Percentiles rank a stretch among this genome's conserved stretches.
phyloP scores from a whole-genome alignment of 2,888 invertebrate species.

The Chymomyza fuscimana region DNA sequence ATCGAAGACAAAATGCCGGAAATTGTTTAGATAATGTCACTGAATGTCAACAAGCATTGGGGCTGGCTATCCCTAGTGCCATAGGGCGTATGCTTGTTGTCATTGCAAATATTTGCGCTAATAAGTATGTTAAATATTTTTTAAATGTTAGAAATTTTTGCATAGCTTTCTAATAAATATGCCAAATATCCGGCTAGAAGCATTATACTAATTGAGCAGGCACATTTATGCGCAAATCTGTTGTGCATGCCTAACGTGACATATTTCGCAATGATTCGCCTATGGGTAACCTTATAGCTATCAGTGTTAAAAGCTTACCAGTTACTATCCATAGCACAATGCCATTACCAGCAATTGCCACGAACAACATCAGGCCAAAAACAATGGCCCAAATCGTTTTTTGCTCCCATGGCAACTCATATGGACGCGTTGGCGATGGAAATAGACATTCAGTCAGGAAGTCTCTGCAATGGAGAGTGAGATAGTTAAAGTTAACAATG shows the following conservation, averaged over 20 bases:
- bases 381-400: slow-evolving; percentile 87
- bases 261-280: too few relatives aligned
- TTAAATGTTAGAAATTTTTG: neutral
- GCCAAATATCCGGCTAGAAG: neutral
- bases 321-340: slow-evolving; percentile 97
- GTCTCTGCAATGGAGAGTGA: slow-evolving; percentile 79
- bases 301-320: slow-evolving; percentile 81
- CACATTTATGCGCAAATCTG: neutral
- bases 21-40: slow-evolving; percentile 12
- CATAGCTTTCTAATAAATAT: neutral
- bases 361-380: slow-evolving; percentile 88
- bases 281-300: too few relatives aligned
- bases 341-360: slow-evolving; percentile 91
- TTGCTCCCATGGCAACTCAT: slow-evolving; percentile 84
- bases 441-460: slow-evolving; percentile 83
- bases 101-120: neutral
- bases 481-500: neutral
- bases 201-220: neutral
- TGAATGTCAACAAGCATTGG: neutral
- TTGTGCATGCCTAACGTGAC: too few relatives aligned
- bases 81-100: slow-evolving; percentile 36
- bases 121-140: neutral
- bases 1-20: slow-evolving; percentile 6
- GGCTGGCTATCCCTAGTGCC: neutral
- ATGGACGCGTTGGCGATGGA: slow-evolving; percentile 82